These are phyloP conservation scores for Agrilus mali DNA, from an alignment of 2,888 invertebrate species.

Conservation along the genomic window DNA sequence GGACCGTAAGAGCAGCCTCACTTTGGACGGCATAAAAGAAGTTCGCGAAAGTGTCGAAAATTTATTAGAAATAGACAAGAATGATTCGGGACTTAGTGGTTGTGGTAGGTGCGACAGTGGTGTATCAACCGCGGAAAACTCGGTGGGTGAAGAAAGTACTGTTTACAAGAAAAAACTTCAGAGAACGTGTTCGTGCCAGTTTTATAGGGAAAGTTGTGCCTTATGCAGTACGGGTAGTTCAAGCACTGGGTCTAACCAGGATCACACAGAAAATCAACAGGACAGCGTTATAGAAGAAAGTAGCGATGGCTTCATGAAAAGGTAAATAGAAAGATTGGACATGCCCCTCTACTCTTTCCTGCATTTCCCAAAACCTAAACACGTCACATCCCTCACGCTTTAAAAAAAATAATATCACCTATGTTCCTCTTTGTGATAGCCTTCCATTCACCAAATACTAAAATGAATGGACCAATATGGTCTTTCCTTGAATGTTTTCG, in stretches of 20 bases:
- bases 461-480: too few species aligned
- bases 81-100: constrained; percentile 37
- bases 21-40: constrained; percentile 35
- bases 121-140: constrained; percentile 35
- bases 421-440: too few species aligned
- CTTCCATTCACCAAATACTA: too few species aligned
- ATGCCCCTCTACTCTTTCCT: too few species aligned
- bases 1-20: constrained; percentile 31
- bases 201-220: constrained; percentile 30
- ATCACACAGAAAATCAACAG: constrained; percentile 33
- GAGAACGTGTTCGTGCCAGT: constrained; percentile 34
- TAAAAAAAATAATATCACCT: too few species aligned
- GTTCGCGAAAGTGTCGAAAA: constrained; percentile 36
- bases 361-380: too few species aligned
- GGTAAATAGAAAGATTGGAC: constrained; percentile 19
- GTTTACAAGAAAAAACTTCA: constrained; percentile 37
- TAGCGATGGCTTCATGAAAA: constrained; percentile 31
- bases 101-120: constrained; percentile 43
- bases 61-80: constrained; percentile 34
- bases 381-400: too few species aligned
- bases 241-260: constrained; percentile 32
- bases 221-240: constrained; percentile 30
- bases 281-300: constrained; percentile 33
- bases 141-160: constrained; percentile 32
- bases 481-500: too few species aligned